Percentiles rank a stretch among this genome's conserved stretches.
Evolutionary conservation across 2,797 vertebrate genomes (phyloP).

Genomic region (Podarcis siculus): DNA sequence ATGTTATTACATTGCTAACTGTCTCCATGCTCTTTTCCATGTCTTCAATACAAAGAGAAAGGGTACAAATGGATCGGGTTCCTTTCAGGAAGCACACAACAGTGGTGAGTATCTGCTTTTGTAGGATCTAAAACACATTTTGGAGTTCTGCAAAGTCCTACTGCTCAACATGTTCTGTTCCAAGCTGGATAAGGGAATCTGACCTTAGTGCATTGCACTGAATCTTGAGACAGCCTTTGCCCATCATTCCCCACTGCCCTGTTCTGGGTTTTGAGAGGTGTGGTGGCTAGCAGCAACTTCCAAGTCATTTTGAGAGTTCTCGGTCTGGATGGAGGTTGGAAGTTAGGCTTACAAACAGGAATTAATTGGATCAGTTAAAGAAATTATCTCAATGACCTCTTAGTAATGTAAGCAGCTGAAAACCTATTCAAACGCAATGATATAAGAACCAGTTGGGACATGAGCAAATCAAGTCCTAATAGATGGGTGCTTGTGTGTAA

Average conservation of each 20-base stretch:
- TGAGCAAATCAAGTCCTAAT: not conserved
- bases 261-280: not conserved
- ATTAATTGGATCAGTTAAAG: not conserved
- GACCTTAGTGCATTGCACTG: not conserved
- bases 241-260: not conserved
- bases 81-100: slow-evolving; percentile 26
- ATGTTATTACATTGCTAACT: not conserved
- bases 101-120: slow-evolving; percentile 43
- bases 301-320: not conserved
- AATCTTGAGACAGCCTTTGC: not conserved
- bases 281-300: not conserved
- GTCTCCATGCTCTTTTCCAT: not conserved
- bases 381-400: not conserved
- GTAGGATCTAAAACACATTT: no score
- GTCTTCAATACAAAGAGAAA: slow-evolving; percentile 25
- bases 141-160: no score
- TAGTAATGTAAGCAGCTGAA: not conserved
- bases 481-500: not conserved
- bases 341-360: not conserved
- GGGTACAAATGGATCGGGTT: slow-evolving; percentile 50
- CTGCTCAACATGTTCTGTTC: not conserved
- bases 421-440: no score
- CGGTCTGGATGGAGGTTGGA: not conserved
- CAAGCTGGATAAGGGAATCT: not conserved
- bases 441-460: no score